Evolutionary conservation across 2,113 vertebrate species (phyloP).

Genomic region (Phyllopteryx taeniolatus): DNA sequence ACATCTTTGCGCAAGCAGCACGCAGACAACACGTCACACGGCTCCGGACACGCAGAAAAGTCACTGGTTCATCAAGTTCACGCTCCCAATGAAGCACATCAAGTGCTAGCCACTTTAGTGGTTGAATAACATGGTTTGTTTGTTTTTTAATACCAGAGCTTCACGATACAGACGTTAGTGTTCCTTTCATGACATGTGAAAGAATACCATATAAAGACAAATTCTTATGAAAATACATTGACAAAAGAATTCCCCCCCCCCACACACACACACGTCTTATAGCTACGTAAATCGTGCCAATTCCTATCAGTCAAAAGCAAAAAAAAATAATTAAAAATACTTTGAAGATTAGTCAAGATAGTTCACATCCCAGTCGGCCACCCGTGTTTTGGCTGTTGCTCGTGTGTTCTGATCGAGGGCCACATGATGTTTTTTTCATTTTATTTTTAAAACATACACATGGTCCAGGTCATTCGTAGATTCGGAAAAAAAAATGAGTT

Average conservation of each 20-base stretch:
- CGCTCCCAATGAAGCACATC: neutral
- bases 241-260: neutral
- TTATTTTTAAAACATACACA: too few relatives aligned
- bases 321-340: neutral
- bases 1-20: slow-evolving; percentile 27
- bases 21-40: neutral
- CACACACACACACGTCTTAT: too few relatives aligned
- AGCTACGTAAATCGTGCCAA: neutral
- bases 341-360: slow-evolving; percentile 18
- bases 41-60: neutral
- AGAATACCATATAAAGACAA: neutral
- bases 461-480: too few relatives aligned
- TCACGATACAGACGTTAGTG: neutral
- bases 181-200: neutral
- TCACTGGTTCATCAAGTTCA: too few relatives aligned
- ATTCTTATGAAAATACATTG: neutral
- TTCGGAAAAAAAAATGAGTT: too few relatives aligned
- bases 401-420: too few relatives aligned
- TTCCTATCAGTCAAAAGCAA: neutral
- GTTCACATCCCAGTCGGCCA: neutral
- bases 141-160: neutral
- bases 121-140: neutral
- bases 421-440: too few relatives aligned
- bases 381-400: neutral
- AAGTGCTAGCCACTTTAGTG: neutral